Evolutionary conservation across 2,113 vertebrate genomes (phyloP), one percentile per base, ranked within the genome.

Genomic region (Pseudopipra pipra): DNA sequence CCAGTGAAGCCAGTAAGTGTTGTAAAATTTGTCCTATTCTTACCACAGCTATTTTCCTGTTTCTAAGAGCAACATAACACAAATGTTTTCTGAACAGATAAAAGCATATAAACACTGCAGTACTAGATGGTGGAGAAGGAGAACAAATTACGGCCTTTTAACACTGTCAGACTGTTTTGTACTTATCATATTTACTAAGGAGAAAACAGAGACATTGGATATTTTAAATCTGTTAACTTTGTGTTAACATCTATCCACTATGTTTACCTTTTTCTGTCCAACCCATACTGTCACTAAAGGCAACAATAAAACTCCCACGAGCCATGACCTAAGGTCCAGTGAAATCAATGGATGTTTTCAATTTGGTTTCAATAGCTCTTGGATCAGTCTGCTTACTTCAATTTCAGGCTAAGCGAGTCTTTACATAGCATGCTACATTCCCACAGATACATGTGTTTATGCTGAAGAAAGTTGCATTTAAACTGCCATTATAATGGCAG

Each of bases 331-430:
- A 72, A 89, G 87, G 93, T 87, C 71, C 21, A 4, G 54, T 54
- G 75, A 91, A 94, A 96, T 95, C 93, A 95, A 96, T 91, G 87
- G 93, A 65, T 79, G 89, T 91, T 96, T 95, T 97, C 93, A 95
- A 79, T 77, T 77, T 68, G 55, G 44, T 95, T 95, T 96, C 87
- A 96, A 83, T 85, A 85, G 85, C 59, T 59, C 63, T 95, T 93
- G 94, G 78, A 96, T 93, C 55, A n/a, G 75, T 51, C 89, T 91
- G 51, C 61, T 91, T 76, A 79, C 56, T 95, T 95, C 81, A 96
- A 62, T 83, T 83, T 92, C 2, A 1, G 14, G 33, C 82, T 63
- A 81, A 89, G 52, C 1, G 4, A 95, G 52, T 74, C 80, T 90
- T 90, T 92, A 90, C 87, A 76, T 83, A 76, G 87, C 0, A 0